A percentile compares a stretch with the other conserved stretches of the same genome.
Conservation (phyloP, 1,140 invertebrate genomes). For the Agrypnia vestita region DNA sequence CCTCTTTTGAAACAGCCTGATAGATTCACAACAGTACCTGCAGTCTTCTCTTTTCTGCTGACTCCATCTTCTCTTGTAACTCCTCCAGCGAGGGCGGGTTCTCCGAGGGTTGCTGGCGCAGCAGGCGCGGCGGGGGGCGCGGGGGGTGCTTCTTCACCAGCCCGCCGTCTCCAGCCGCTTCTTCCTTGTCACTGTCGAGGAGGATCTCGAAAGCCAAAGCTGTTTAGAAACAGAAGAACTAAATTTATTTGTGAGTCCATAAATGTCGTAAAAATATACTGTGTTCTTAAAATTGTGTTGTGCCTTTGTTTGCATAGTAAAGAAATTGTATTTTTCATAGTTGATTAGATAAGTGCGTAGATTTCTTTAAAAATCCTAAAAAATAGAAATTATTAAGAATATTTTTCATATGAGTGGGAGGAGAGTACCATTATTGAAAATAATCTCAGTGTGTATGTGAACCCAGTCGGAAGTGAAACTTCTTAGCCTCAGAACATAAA, state of each 20-base stretch:
- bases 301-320: no score
- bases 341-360: no score
- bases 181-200: conserved; percentile 66
- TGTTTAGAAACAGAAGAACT: conserved; percentile 58
- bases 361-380: no score
- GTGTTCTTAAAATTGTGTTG: background rate
- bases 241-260: background rate
- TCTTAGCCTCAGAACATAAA: no score
- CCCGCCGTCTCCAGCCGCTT: conserved; percentile 63
- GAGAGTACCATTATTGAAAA: no score
- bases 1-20: no score
- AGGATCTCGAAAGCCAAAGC: conserved; percentile 81
- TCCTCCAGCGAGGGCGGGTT: conserved; percentile 74
- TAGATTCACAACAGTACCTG: conserved; percentile 46
- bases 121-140: conserved; percentile 77
- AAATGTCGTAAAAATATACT: background rate
- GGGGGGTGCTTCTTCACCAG: conserved; percentile 75
- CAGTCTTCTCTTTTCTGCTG: conserved; percentile 77
- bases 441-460: no score
- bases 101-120: conserved; percentile 73
- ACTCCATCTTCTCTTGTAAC: conserved; percentile 80
- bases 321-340: no score
- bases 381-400: no score
- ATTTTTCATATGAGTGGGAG: no score
- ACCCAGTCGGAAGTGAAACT: no score